Conservation (phyloP, 2,888 invertebrate genomes). For the Allophyes oxyacanthae region DNA sequence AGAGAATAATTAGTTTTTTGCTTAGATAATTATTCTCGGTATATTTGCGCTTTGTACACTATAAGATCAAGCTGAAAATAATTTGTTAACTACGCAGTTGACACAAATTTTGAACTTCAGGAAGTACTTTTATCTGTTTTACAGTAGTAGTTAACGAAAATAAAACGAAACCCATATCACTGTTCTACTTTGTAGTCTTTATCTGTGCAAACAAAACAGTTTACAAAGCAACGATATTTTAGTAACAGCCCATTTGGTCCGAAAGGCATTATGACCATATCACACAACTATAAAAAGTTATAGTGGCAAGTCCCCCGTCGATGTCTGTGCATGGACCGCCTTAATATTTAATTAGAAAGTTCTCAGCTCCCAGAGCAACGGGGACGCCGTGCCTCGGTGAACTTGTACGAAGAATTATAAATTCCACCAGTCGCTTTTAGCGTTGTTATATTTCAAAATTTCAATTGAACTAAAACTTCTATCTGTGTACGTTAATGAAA, state of each 20-base stretch:
- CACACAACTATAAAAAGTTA: constrained; percentile 59
- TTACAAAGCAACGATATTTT: constrained; percentile 34
- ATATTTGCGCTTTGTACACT: background rate
- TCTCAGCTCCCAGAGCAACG: constrained; percentile 63
- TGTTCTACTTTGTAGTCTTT: constrained; percentile 4
- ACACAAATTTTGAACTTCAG: background rate
- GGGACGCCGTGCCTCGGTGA: constrained; percentile 63
- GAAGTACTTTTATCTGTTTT: constrained; percentile 1
- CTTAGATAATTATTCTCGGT: too few relatives aligned
- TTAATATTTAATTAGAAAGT: constrained; percentile 84
- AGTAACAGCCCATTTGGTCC: constrained; percentile 51
- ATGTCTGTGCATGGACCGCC: constrained; percentile 67
- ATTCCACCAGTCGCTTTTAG: constrained; percentile 70
- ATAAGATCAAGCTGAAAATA: background rate
- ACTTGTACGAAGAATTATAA: constrained; percentile 75
- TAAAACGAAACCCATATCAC: constrained; percentile 1
- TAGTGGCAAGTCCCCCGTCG: constrained; percentile 60
- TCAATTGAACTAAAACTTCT: constrained; percentile 57
- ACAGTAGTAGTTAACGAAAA: background rate
- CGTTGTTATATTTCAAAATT: constrained; percentile 71
- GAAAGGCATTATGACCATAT: constrained; percentile 46
- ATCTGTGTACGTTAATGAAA: constrained; percentile 44
- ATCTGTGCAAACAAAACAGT: constrained; percentile 20
- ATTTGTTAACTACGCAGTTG: background rate
- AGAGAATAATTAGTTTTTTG: background rate